These are phyloP conservation scores for Elegia similella DNA, from an alignment of 2,888 invertebrate species.

Conservation along the genomic window DNA sequence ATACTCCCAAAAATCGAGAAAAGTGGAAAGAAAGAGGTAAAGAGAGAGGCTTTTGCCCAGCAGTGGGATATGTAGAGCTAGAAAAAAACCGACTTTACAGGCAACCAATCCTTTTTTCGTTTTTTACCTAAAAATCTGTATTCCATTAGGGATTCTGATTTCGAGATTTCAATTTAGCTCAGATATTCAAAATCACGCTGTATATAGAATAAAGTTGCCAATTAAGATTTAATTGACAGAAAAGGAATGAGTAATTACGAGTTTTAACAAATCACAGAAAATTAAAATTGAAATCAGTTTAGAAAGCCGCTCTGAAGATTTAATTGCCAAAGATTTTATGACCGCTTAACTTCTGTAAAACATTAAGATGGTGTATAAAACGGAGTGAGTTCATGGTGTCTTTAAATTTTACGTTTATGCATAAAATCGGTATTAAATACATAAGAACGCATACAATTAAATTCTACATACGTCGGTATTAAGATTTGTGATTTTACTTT, in stretches of 20 bases:
- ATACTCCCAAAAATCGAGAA: too few relatives aligned
- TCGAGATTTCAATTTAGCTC: too few relatives aligned
- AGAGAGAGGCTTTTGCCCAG: too few relatives aligned
- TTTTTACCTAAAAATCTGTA: too few relatives aligned
- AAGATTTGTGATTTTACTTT: too few relatives aligned
- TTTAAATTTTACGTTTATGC: neutral
- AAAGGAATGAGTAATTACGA: slow-evolving; percentile 28
- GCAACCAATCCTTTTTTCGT: too few relatives aligned
- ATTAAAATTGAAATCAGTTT: slow-evolving; percentile 20
- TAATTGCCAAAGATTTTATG: slow-evolving; percentile 27
- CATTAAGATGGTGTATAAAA: slow-evolving; percentile 14
- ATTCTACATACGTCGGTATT: too few relatives aligned
- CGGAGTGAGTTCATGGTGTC: slow-evolving; percentile 12
- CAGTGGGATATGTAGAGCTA: too few relatives aligned
- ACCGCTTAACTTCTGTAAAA: slow-evolving; percentile 12
- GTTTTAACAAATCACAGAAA: slow-evolving; percentile 20
- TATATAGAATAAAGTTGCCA: slow-evolving; percentile 14
- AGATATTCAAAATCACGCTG: neutral
- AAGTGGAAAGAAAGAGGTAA: too few relatives aligned
- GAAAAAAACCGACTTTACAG: too few relatives aligned
- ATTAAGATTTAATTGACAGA: slow-evolving; percentile 28
- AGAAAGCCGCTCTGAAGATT: slow-evolving; percentile 16
- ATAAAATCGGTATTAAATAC: neutral
- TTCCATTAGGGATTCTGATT: too few relatives aligned
- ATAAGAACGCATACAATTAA: neutral